phyloP scores from a whole-genome alignment of 2,888 invertebrate species.

The Metallyticus violacea region DNA sequence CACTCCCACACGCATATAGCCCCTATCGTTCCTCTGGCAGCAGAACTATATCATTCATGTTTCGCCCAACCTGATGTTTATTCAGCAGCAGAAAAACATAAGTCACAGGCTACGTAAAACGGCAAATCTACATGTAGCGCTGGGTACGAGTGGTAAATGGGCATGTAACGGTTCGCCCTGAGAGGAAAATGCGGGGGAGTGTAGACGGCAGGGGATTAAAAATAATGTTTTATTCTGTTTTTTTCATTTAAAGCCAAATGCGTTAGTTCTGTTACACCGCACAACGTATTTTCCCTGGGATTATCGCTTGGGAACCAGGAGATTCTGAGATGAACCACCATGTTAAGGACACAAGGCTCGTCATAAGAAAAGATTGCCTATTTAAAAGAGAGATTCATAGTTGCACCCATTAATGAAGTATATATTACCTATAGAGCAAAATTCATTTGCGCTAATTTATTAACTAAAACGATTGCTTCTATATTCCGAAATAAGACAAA shows the following conservation, averaged over 20 bases:
- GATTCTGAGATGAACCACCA: neutral
- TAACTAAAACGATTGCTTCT: too few relatives aligned
- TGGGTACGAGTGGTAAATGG: neutral
- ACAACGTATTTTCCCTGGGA: neutral
- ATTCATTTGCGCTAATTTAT: too few relatives aligned
- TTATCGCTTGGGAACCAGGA: neutral
- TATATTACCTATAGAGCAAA: too few relatives aligned
- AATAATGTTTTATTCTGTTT: too few relatives aligned
- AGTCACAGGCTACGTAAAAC: neutral
- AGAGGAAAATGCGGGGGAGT: neutral
- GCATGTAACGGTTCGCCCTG: neutral
- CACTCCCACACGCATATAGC: neutral
- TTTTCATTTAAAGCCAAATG: neutral
- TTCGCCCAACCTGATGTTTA: neutral
- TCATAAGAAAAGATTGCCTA: too few relatives aligned
- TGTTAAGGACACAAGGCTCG: too few relatives aligned
- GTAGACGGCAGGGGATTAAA: neutral
- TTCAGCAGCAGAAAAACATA: neutral
- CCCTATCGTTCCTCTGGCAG: neutral
- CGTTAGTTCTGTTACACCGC: neutral
- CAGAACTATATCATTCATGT: neutral
- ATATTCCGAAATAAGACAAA: too few relatives aligned
- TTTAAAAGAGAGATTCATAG: too few relatives aligned
- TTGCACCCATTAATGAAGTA: too few relatives aligned
- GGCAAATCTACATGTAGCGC: neutral